Evolutionary conservation across 2,888 invertebrate genomes (phyloP), one percentile per base, ranked within the genome.

Genomic region (Lissonota sp.): DNA sequence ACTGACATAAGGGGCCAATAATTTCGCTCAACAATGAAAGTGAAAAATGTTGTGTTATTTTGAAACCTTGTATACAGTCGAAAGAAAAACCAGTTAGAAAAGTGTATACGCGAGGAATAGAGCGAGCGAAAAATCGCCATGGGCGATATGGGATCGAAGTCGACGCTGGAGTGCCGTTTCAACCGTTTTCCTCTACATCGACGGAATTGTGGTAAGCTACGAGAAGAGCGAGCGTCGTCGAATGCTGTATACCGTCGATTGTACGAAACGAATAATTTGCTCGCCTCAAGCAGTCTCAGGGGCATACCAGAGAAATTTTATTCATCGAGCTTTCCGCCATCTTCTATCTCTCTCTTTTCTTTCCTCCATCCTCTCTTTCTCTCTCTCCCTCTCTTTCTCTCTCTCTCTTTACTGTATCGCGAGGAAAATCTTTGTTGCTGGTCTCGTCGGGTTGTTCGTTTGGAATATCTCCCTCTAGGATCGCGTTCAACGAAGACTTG

Each of bases 261-360:
- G 64, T 71, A 75, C 66, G 40, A 75, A 75, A 80, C 70, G 79
- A 80, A 80, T 80, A 75, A 80, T 80, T 75, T 80, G 58, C 60
- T 75, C 60, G 71, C 74, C 60, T 46, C 75, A 60, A 62, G 75
- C 57, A 40, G 66, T 80, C 80, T 71, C 80, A 12, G 26, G 70
- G 64, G 75, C 70, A 70, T 44, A 66, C 70, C 70, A 58, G 66
- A 70, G 66, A 26, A 71, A 71, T 80, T 80, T 75, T 80, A 75
- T 80, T 67, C 75, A 66, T 46, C 51, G 53, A 58, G 71, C 53
- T 71, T 51, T 39, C 53, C 51, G 51, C 40, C 14, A 39, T 49
- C n/a, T 39, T 10, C 51, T 58, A 14, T 40, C 42, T 39, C 66
- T 37, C 6, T 46, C 16, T 42, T 5, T 57, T 63, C 62, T 49